A percentile compares a stretch with the other conserved stretches of the same genome.
These are phyloP conservation scores for Agrilus planipennis DNA, from an alignment of 1,140 invertebrate species.

Conservation along the genomic window DNA sequence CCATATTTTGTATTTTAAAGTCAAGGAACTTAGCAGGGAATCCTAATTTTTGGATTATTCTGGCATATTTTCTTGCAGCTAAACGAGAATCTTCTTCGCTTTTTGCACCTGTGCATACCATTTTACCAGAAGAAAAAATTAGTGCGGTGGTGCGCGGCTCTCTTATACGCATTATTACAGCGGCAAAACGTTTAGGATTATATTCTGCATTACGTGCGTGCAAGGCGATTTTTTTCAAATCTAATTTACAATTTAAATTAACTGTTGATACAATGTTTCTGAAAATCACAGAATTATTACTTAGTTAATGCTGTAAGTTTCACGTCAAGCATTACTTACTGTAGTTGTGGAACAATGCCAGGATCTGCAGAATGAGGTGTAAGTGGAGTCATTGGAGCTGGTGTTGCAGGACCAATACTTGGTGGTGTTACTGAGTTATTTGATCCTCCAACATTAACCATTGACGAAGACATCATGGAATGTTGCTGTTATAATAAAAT, in stretches of 20 bases:
- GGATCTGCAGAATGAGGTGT: slow-evolving; percentile 90
- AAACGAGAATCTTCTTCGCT: slow-evolving; percentile 95
- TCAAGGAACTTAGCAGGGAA: slow-evolving; percentile 95
- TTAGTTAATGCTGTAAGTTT: background rate
- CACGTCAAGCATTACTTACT: slow-evolving; percentile 50
- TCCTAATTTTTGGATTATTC: slow-evolving; percentile 98
- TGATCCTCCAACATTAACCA: slow-evolving; percentile 51
- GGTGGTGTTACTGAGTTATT: slow-evolving; percentile 38
- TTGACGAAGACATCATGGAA: slow-evolving; percentile 60
- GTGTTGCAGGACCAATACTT: slow-evolving; percentile 61
- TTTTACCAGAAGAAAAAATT: slow-evolving; percentile 99
- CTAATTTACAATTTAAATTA: slow-evolving; percentile 90
- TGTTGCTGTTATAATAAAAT: too few relatives aligned
- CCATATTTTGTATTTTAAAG: slow-evolving; percentile 99
- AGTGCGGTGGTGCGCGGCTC: slow-evolving; percentile 97
- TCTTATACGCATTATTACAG: slow-evolving; percentile 98
- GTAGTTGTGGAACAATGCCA: slow-evolving; percentile 85
- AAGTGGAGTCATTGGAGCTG: slow-evolving; percentile 81
- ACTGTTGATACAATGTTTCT: slow-evolving; percentile 97
- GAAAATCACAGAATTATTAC: too few relatives aligned
- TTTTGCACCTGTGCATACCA: slow-evolving; percentile 99
- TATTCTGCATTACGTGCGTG: slow-evolving; percentile 99
- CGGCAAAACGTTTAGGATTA: slow-evolving; percentile 99
- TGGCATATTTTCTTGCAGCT: slow-evolving; percentile 95
- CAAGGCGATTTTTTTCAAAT: slow-evolving; percentile 94